phyloP scores from a whole-genome alignment of 2,797 vertebrate genomes.

The Triplophysa bombifrons region DNA sequence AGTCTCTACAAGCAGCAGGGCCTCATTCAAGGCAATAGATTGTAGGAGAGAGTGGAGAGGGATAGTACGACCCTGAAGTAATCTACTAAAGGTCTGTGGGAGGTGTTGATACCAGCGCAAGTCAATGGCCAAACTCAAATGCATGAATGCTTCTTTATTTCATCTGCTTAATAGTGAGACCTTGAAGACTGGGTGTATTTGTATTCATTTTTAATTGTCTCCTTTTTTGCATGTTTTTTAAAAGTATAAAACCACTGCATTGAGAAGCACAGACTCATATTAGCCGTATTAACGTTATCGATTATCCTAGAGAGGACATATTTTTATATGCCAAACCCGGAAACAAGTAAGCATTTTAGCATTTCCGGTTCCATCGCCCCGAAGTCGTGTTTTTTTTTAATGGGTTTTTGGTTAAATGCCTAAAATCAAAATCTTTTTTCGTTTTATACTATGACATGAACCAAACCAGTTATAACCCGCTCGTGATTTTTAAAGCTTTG shows the following conservation, averaged over 20 bases:
- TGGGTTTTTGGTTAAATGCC: no score
- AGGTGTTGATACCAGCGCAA: conserved; percentile 66
- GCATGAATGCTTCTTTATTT: conserved; percentile 81
- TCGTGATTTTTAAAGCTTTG: no score
- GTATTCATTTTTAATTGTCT: no score
- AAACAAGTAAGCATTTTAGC: no score
- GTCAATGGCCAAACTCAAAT: conserved; percentile 66
- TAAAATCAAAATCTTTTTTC: no score
- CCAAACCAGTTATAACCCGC: no score
- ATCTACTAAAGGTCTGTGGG: conserved; percentile 64
- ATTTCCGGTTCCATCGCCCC: no score
- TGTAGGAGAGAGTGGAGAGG: conserved; percentile 60
- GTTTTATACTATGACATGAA: no score
- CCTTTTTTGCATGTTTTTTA: not conserved
- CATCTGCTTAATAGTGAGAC: conserved; percentile 71
- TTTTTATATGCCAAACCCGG: no score
- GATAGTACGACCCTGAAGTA: conserved; percentile 73
- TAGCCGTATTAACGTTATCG: not conserved
- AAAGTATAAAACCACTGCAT: not conserved
- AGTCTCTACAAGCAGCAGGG: conserved; percentile 47
- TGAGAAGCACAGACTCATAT: not conserved
- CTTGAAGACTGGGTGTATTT: not conserved
- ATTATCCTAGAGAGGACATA: no score
- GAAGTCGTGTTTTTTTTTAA: no score
- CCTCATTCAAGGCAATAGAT: conserved; percentile 47